Evolutionary conservation across 2,888 invertebrate species (phyloP), one percentile per base, ranked within the genome.

Genomic region (Ormyrus labotus): DNA sequence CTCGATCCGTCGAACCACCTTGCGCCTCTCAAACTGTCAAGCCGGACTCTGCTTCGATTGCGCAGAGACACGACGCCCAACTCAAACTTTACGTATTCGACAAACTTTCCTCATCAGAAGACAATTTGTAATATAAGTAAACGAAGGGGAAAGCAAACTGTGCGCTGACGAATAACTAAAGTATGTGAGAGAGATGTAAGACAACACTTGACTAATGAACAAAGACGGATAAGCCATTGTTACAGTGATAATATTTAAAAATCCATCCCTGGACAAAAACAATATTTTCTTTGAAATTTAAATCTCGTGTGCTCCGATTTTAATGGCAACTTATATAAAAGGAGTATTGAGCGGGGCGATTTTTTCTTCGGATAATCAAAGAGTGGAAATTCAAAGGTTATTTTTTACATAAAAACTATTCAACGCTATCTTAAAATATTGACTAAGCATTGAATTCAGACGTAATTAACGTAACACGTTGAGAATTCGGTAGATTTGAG

Each of bases 41-140:
- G 83, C 83, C 87, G 80, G 86, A 87, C 63, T 84, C 87, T 77
- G 84, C 84, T 50, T 81, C 85, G 71, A 85, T 87, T 78, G 83
- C 87, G 10, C 89, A 87, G 64, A 87, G 87, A 81, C 88, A 88
- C 83, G 89, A 89, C 75, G 85, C 88, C 82, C 89, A 88, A 84
- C 84, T 89, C 51, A 89, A 89, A 83, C 86, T 89, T 78, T 89
- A 89, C 77, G 89, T 89, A 83, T 89, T 89, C 81, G 89, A 89
- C 84, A 89, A 89, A 82, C 83, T 89, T 71, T 88, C 89, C 19
- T 87, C 89, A 11, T 87, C 89, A 7, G 89, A 89, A 83, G 89
- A 89, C 81, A 89, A 89, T 85, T 85, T 89, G 84, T 89, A 89
- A 85, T 85, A 77, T 77, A 76, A 65, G 51, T 53, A 13, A 74